These are phyloP conservation scores for Platyscapa corneri DNA, from an alignment of 1,140 invertebrate species.

Conservation along the genomic window DNA sequence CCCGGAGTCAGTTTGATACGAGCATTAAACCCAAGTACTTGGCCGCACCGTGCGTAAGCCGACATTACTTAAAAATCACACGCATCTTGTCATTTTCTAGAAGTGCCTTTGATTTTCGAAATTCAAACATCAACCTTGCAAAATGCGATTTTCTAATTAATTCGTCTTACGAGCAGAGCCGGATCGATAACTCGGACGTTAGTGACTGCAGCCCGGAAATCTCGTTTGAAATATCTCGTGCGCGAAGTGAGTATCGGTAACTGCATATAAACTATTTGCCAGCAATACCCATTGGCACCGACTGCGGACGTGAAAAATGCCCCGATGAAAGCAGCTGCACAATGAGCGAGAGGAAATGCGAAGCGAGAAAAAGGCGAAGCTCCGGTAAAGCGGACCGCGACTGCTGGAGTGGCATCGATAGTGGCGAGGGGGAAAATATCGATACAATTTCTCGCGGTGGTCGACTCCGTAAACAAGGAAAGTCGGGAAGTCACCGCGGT, in stretches of 20 bases:
- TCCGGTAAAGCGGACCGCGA: not conserved
- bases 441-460: constrained; percentile 25
- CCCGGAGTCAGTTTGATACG: not conserved
- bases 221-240: not conserved
- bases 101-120: not conserved
- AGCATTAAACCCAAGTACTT: not conserved
- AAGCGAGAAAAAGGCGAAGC: not conserved
- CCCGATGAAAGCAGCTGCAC: not conserved
- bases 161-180: not conserved
- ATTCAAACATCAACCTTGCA: not conserved
- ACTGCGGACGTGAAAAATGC: constrained; percentile 6
- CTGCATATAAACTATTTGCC: not conserved
- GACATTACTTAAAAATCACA: not conserved
- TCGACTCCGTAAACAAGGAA: not conserved
- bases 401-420: not conserved
- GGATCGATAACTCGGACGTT: not conserved
- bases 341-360: not conserved
- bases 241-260: not conserved
- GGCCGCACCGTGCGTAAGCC: not conserved
- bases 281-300: not conserved
- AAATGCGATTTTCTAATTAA: not conserved
- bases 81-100: not conserved
- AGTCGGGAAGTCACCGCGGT: not conserved
- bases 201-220: not conserved
- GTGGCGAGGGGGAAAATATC: not conserved